Evolutionary conservation across 2,888 invertebrate genomes (phyloP).

Genomic region (Priocnemis perturbator): DNA sequence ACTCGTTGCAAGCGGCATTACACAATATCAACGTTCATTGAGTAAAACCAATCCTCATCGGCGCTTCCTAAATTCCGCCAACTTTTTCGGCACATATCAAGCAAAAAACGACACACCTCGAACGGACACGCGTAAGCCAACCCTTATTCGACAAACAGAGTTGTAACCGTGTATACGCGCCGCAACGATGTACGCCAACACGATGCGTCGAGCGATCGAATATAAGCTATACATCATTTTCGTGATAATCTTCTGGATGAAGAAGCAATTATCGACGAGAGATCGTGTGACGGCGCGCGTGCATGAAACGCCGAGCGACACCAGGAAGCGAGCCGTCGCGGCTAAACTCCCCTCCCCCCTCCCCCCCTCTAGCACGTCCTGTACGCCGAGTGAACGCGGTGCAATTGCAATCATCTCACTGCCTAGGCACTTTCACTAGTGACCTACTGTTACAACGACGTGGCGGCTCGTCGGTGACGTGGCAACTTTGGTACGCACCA

Average conservation of each 20-base stretch:
- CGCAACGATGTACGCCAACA: too few species aligned
- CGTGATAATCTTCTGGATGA: slow-evolving; percentile 10
- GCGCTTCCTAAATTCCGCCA: too few species aligned
- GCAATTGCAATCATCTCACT: slow-evolving; percentile 69
- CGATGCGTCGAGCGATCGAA: too few species aligned
- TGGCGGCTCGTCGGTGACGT: slow-evolving; percentile 54
- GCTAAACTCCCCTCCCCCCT: slow-evolving; percentile 52
- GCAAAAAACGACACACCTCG: too few species aligned
- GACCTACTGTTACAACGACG: slow-evolving; percentile 70
- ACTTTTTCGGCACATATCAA: too few species aligned
- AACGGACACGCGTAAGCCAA: too few species aligned
- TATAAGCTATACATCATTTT: neutral
- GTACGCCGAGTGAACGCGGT: slow-evolving; percentile 40
- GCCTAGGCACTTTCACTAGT: slow-evolving; percentile 72
- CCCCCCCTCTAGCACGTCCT: slow-evolving; percentile 6
- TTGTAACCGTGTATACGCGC: too few species aligned
- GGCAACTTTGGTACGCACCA: slow-evolving; percentile 39
- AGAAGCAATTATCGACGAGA: slow-evolving; percentile 15
- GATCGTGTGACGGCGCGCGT: neutral
- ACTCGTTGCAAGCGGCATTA: too few species aligned
- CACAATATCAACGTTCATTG: too few species aligned
- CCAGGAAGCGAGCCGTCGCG: slow-evolving; percentile 66
- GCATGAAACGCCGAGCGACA: slow-evolving; percentile 19
- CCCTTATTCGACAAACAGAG: too few species aligned
- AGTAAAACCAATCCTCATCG: too few species aligned